Conservation (phyloP, 2,113 vertebrate species). For the Otocyon megalotis region DNA sequence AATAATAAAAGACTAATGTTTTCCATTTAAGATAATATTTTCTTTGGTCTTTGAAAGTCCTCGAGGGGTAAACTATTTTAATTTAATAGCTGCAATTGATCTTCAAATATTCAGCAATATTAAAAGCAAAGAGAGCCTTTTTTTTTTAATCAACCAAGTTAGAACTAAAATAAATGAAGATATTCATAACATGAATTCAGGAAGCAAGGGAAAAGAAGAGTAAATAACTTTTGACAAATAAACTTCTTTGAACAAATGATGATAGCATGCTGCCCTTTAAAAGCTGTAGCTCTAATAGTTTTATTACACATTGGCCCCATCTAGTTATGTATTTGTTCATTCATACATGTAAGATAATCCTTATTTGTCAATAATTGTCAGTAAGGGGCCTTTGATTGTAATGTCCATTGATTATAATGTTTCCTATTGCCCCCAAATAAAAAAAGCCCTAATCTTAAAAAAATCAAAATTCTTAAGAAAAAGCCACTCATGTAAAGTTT, state of each 20-base stretch:
- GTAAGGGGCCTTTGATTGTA: not conserved
- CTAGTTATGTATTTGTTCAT: conserved; percentile 22
- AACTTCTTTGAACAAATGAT: conserved; percentile 53
- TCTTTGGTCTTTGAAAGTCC: conserved; percentile 69
- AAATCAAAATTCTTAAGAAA: conserved; percentile 1
- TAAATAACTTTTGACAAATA: conserved; percentile 72
- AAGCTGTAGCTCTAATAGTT: conserved; percentile 17
- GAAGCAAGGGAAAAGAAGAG: conserved; percentile 54
- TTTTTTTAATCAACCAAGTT: conserved; percentile 69
- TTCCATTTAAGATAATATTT: conserved; percentile 74
- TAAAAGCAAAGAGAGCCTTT: conserved; percentile 67
- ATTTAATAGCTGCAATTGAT: conserved; percentile 77
- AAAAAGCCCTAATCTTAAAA: not conserved
- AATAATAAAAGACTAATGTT: conserved; percentile 71
- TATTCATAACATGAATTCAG: conserved; percentile 50
- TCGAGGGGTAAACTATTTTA: conserved; percentile 74
- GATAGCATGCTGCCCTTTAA: conserved; percentile 8
- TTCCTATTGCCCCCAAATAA: not conserved
- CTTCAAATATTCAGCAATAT: conserved; percentile 77
- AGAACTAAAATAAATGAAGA: conserved; percentile 72
- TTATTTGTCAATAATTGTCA: conserved; percentile 40
- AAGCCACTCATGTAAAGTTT: not conserved
- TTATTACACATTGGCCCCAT: not conserved
- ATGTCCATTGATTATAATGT: not conserved
- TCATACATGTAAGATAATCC: conserved; percentile 41